Evolutionary conservation across 2,113 vertebrate genomes (phyloP).

Genomic region (Nyctibius bracteatus): DNA sequence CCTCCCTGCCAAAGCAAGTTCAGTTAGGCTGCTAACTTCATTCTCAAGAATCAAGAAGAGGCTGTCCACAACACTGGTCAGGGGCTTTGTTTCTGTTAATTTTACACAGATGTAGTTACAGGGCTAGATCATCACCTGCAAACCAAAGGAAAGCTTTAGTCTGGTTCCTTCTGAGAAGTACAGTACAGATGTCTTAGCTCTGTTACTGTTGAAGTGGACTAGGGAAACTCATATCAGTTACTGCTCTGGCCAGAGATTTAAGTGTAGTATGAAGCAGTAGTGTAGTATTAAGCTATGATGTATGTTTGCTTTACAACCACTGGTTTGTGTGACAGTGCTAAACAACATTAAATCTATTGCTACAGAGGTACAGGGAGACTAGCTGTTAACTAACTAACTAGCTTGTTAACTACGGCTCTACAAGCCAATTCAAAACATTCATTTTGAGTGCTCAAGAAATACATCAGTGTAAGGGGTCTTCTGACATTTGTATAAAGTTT

Average conservation of each 20-base stretch:
- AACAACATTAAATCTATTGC: constrained; percentile 1
- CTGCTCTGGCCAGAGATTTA: neutral
- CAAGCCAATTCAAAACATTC: constrained; percentile 36
- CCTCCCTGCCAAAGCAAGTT: neutral
- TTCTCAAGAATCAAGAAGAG: neutral
- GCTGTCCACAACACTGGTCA: neutral
- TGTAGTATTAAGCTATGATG: neutral
- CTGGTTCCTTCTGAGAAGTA: neutral
- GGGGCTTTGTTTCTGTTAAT: neutral
- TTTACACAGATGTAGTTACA: neutral
- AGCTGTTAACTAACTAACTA: constrained; percentile 18
- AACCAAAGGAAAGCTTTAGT: neutral
- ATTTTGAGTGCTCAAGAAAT: constrained; percentile 8
- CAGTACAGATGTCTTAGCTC: neutral
- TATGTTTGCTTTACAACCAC: neutral
- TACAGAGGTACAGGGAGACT: neutral
- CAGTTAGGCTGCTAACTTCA: neutral
- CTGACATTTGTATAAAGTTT: neutral
- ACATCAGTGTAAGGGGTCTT: neutral
- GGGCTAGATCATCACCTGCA: neutral
- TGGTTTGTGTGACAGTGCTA: neutral
- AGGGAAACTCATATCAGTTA: neutral
- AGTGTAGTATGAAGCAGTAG: neutral
- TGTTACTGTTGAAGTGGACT: neutral
- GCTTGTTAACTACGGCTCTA: constrained; percentile 15